Base-by-base conservation (phyloP, 2,797 vertebrate species). In the Rachycentron canadum region DNA sequence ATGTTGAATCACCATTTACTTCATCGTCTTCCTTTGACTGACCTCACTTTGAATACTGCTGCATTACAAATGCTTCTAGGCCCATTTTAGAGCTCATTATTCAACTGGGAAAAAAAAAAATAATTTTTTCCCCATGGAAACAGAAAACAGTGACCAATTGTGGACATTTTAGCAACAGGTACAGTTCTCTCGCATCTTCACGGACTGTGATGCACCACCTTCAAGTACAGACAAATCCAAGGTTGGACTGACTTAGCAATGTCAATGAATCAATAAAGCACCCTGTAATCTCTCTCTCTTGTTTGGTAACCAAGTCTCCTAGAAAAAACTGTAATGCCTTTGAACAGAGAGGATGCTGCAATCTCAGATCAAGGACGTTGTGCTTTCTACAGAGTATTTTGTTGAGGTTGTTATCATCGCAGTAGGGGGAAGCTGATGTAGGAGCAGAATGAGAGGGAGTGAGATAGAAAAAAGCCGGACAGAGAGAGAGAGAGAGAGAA, bases 341-440 rank as follows among this genome's bases (percentile, higher is more conserved):
- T 91, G 69, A 92, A 84, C 73, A 76, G 69, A 79, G 70, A 75
- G 63, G 76, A 84, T 87, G 66, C 74, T 77, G 89, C 84, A 90
- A 84, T 90, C 85, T 82, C 2, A 43, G 76, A 89, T 91, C 84
- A 90, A 92, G 90, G 91, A 91, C 83, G 40, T 66, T 73, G 78
- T 79, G 81, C 85, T 88, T 91, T 90, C 78, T 82, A 38, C 41
- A 7, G 82, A 84, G 74, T 87, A 74, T 85, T 90, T 87, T 91
- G 76, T 81, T 68, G 75, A 73, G 69, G 83, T 85, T 87, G 86
- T 91, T 89, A 91, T 89, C 89, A 90, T 52, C 82, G 47, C 88
- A 89, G 81, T 23, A 10, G 81, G 81, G 58, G 55, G 52, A 69
- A 49, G 65, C 68, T 77, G 68, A 64, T 76, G 76, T 61, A 58